Evolutionary conservation across 2,888 invertebrate species (phyloP).

Genomic region (Congeria kusceri): DNA sequence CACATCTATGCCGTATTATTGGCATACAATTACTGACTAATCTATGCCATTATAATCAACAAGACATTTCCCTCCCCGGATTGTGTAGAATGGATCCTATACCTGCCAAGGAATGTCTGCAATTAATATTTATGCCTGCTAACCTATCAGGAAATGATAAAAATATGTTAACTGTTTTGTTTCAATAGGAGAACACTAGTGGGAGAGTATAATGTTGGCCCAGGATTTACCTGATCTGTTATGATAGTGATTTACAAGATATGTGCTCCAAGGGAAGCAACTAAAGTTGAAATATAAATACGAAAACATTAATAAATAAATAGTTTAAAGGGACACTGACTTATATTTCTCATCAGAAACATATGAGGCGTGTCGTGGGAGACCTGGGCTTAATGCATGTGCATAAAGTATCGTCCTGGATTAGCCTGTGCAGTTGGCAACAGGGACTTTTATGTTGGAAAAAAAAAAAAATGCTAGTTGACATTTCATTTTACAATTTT

Average conservation of each 20-base stretch:
- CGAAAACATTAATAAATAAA: too few species aligned
- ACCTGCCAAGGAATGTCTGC: conserved; percentile 50
- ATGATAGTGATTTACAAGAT: conserved; percentile 38
- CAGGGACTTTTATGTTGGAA: too few species aligned
- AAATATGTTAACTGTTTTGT: conserved; percentile 67
- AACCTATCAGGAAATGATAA: conserved; percentile 65
- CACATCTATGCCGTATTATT: not conserved
- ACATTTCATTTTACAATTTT: too few species aligned
- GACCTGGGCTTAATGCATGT: too few species aligned
- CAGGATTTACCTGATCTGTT: conserved; percentile 47
- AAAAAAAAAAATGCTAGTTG: too few species aligned
- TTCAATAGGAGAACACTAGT: conserved; percentile 58
- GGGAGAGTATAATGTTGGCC: conserved; percentile 30
- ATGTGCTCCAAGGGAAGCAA: not conserved
- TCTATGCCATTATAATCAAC: conserved; percentile 26
- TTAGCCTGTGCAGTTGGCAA: too few species aligned
- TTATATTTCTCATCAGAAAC: too few species aligned
- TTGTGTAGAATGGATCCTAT: conserved; percentile 12
- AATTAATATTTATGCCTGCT: conserved; percentile 63
- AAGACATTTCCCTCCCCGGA: conserved; percentile 15
- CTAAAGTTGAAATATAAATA: not conserved
- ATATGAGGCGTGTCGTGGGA: too few species aligned
- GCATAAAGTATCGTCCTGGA: too few species aligned
- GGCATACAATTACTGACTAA: conserved; percentile 4
- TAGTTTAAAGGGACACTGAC: too few species aligned